phyloP scores from a whole-genome alignment of 1,140 invertebrate genomes.

The Drosophila tristis region DNA sequence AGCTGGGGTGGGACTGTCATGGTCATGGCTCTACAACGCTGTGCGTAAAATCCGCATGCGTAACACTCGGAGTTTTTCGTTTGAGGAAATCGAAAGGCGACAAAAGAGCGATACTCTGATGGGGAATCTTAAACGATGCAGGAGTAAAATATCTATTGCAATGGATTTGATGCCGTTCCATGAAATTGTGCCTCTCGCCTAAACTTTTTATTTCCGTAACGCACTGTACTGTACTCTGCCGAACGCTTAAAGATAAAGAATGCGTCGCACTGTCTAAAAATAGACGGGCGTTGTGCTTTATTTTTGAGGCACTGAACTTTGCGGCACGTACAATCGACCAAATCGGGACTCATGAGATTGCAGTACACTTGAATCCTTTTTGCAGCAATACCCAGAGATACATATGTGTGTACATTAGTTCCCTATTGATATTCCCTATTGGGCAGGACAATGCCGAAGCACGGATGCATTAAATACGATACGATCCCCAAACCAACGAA shows the following conservation, averaged over 20 bases:
- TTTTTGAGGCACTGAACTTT: constrained; percentile 48
- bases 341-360: constrained; percentile 8
- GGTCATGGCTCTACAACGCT: constrained; percentile 42
- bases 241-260: constrained; percentile 30
- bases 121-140: not conserved
- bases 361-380: not conserved
- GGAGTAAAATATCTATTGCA: too few species aligned
- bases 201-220: too few species aligned
- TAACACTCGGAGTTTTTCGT: constrained; percentile 31
- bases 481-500: constrained; percentile 1
- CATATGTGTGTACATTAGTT: too few species aligned
- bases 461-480: constrained; percentile 49
- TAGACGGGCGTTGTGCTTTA: constrained; percentile 24
- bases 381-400: too few species aligned
- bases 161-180: too few species aligned
- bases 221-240: constrained; percentile 10
- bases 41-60: constrained; percentile 52
- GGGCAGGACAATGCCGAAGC: constrained; percentile 40
- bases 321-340: constrained; percentile 22
- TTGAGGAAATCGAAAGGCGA: constrained; percentile 48
- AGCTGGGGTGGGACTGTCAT: constrained; percentile 33
- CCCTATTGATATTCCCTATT: not conserved
- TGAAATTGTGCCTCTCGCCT: too few species aligned
- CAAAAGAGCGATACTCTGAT: not conserved
- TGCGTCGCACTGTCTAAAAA: constrained; percentile 32